Percentiles rank a stretch among this genome's conserved stretches.
phyloP scores from a whole-genome alignment of 2,888 invertebrate genomes.

The Fragum whitleyi region DNA sequence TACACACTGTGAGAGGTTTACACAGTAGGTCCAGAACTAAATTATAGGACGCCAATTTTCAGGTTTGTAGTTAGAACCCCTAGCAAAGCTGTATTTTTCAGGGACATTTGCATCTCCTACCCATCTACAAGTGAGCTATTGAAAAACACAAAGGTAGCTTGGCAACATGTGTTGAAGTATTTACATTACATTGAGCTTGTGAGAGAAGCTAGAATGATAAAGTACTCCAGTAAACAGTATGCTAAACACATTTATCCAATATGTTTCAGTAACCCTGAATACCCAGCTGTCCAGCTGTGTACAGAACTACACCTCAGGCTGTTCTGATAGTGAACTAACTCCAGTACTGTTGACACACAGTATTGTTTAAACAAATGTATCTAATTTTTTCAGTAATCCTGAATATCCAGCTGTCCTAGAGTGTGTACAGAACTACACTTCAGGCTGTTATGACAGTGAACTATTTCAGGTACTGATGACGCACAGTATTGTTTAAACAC shows the following conservation, averaged over 20 bases:
- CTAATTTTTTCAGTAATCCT: conserved; percentile 17
- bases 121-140: too few species aligned
- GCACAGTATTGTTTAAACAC: conserved; percentile 3
- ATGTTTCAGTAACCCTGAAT: conserved; percentile 16
- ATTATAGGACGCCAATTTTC: too few species aligned
- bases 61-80: too few species aligned
- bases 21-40: too few species aligned
- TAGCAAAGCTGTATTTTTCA: too few species aligned
- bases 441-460: conserved; percentile 32
- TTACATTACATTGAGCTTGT: too few species aligned
- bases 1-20: too few species aligned
- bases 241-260: not conserved
- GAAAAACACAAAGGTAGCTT: too few species aligned
- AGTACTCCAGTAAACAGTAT: too few species aligned
- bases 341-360: not conserved
- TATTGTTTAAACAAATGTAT: not conserved
- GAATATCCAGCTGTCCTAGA: not conserved
- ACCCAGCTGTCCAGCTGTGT: conserved; percentile 23
- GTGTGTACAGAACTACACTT: conserved; percentile 35
- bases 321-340: conserved; percentile 29
- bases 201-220: too few species aligned
- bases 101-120: too few species aligned
- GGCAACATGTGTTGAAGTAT: too few species aligned
- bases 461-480: conserved; percentile 3
- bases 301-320: conserved; percentile 28